These are phyloP conservation scores for Suncus etruscus DNA, from an alignment of 2,113 vertebrate species.

Conservation along the genomic window DNA sequence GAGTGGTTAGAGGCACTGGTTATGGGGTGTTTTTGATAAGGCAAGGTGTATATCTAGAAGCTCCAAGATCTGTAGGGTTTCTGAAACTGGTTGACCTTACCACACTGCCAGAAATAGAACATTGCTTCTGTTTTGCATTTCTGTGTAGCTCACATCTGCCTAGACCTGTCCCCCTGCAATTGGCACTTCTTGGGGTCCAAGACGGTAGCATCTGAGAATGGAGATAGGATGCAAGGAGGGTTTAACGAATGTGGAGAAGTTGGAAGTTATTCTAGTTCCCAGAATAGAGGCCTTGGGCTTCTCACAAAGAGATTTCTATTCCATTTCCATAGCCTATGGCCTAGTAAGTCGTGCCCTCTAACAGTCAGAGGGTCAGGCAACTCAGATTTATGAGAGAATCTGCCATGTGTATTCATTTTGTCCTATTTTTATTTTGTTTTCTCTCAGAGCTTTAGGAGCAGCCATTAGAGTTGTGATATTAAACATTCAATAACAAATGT, in stretches of 20 bases:
- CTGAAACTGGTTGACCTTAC: background rate
- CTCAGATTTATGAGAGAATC: background rate
- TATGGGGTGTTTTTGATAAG: background rate
- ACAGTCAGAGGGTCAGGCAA: background rate
- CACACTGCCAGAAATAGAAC: background rate
- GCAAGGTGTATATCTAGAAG: background rate
- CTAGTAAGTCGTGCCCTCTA: background rate
- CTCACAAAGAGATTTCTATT: background rate
- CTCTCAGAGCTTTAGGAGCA: background rate
- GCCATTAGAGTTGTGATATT: background rate
- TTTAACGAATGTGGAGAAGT: background rate
- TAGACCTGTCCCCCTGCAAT: background rate
- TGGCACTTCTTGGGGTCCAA: background rate
- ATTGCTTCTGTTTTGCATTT: background rate
- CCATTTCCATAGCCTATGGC: background rate
- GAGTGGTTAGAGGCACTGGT: background rate
- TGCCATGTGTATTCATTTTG: background rate
- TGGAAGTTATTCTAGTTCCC: background rate
- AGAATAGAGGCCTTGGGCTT: background rate
- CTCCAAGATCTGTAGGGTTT: constrained; percentile 2
- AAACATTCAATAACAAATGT: background rate
- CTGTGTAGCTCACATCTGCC: background rate
- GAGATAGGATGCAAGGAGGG: background rate
- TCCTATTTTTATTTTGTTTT: constrained; percentile 24
- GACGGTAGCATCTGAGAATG: background rate